phyloP scores from a whole-genome alignment of 1,140 invertebrate species.

The Ctenoplectra terminalis region DNA sequence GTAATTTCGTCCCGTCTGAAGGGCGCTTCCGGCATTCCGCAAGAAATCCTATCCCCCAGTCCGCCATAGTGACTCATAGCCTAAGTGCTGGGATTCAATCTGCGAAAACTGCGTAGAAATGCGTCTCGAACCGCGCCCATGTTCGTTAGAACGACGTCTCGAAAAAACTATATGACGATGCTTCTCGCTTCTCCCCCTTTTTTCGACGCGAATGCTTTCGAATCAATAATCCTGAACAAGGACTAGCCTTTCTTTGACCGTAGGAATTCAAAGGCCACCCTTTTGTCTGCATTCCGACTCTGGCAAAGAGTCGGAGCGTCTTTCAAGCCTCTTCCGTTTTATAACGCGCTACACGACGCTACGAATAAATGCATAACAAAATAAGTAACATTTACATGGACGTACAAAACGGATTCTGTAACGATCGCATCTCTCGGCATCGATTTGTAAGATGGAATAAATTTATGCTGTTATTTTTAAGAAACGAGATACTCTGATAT shows the following conservation, averaged over 20 bases:
- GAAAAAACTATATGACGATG: slow-evolving; percentile 20
- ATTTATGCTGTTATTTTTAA: no score
- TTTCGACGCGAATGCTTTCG: slow-evolving; percentile 21
- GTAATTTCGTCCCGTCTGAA: slow-evolving; percentile 6
- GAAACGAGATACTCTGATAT: no score
- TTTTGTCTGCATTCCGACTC: slow-evolving; percentile 41
- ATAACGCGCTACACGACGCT: background rate
- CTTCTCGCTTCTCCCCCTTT: background rate
- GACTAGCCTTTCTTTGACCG: slow-evolving; percentile 38
- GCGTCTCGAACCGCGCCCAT: slow-evolving; percentile 44
- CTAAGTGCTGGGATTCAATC: slow-evolving; percentile 35
- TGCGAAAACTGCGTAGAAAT: slow-evolving; percentile 35
- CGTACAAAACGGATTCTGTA: background rate
- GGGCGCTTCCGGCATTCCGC: slow-evolving; percentile 5
- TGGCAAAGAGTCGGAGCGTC: background rate
- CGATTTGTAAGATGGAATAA: background rate
- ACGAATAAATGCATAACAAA: slow-evolving; percentile 6
- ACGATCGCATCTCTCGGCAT: background rate
- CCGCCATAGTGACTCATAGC: background rate
- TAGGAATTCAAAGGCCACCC: slow-evolving; percentile 42
- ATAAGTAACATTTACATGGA: background rate
- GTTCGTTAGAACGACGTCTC: slow-evolving; percentile 38
- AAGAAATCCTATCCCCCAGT: slow-evolving; percentile 15
- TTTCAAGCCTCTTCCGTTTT: background rate
- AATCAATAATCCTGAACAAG: slow-evolving; percentile 50